These are phyloP conservation scores for Pheosia gnoma DNA, from an alignment of 2,888 invertebrate genomes.

Conservation along the genomic window DNA sequence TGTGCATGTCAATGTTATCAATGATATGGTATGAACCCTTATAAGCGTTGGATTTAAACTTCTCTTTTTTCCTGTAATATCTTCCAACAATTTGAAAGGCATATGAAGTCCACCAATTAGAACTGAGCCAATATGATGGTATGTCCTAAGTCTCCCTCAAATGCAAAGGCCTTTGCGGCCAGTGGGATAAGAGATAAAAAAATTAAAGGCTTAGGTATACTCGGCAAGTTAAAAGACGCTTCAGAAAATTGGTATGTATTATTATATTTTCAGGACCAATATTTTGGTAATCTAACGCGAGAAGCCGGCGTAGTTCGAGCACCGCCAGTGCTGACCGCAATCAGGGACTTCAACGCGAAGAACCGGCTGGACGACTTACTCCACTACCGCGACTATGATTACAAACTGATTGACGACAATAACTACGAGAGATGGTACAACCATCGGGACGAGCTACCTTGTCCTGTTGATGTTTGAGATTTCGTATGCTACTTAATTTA, in stretches of 20 bases:
- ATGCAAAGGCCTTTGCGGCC: no score
- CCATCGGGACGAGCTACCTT: slow-evolving; percentile 55
- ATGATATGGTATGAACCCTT: slow-evolving; percentile 57
- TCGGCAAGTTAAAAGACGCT: no score
- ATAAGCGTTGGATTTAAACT: neutral
- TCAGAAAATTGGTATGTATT: no score
- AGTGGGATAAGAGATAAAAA: no score
- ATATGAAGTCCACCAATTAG: no score
- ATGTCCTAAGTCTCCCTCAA: no score
- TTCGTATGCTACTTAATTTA: neutral
- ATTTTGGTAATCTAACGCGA: slow-evolving; percentile 64
- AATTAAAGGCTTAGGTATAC: no score
- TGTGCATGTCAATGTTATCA: slow-evolving; percentile 64
- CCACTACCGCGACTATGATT: slow-evolving; percentile 74
- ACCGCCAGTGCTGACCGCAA: slow-evolving; percentile 62
- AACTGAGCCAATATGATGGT: no score
- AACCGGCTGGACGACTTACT: slow-evolving; percentile 70
- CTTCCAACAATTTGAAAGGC: no score
- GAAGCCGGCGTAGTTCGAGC: slow-evolving; percentile 64
- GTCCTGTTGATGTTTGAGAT: slow-evolving; percentile 50
- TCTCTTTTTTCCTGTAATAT: no score
- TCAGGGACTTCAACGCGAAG: slow-evolving; percentile 67
- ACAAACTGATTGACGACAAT: slow-evolving; percentile 55
- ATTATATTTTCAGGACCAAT: slow-evolving; percentile 59
- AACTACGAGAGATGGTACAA: slow-evolving; percentile 62